Evolutionary conservation across 2,888 invertebrate genomes (phyloP).

Genomic region (Protonemura montana): DNA sequence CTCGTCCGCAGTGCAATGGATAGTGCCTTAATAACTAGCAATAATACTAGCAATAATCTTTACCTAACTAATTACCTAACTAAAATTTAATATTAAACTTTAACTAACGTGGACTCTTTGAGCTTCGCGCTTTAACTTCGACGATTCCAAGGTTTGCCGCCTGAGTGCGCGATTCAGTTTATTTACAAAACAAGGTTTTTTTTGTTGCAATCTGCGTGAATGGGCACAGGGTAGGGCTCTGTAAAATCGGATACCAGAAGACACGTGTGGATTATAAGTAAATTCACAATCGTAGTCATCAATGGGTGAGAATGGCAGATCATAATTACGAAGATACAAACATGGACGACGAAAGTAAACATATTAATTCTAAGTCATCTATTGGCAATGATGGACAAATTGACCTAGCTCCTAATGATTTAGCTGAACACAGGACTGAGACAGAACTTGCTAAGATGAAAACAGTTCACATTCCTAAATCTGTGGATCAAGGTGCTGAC

Average conservation of each 20-base stretch:
- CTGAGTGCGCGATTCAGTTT: not conserved
- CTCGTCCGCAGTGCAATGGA: no score
- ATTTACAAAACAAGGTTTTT: constrained; percentile 34
- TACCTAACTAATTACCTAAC: no score
- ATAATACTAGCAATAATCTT: no score
- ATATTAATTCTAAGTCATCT: not conserved
- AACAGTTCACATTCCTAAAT: not conserved
- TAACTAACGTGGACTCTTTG: no score
- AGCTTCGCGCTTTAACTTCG: no score
- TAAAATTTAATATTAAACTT: no score
- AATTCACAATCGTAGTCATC: not conserved
- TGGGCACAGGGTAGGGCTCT: constrained; percentile 19
- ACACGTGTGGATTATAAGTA: not conserved
- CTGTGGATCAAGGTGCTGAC: not conserved
- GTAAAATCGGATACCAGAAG: not conserved
- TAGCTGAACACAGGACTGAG: not conserved
- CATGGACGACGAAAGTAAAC: not conserved
- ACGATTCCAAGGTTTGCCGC: not conserved
- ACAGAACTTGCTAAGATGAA: not conserved
- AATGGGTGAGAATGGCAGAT: constrained; percentile 14
- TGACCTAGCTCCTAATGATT: constrained; percentile 18
- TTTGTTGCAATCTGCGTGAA: not conserved
- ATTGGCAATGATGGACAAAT: not conserved
- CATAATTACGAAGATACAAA: not conserved
- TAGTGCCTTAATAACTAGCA: no score